Percentiles rank a stretch among this genome's conserved stretches.
phyloP scores from a whole-genome alignment of 1,140 invertebrate species.

The Hetaerina americana region DNA sequence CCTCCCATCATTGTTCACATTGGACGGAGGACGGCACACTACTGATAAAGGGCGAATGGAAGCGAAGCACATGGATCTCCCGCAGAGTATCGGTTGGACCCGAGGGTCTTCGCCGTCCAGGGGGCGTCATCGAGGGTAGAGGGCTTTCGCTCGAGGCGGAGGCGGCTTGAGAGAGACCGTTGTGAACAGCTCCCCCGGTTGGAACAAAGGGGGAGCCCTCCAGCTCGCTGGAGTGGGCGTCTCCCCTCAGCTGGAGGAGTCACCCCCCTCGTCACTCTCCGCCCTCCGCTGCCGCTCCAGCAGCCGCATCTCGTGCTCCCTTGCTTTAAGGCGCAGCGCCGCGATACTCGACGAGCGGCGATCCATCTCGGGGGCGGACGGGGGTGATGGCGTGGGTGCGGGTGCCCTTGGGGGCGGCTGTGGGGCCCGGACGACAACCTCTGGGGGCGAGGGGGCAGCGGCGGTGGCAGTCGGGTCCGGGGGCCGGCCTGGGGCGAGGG shows the following conservation, averaged over 20 bases:
- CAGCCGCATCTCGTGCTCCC: slow-evolving; percentile 60
- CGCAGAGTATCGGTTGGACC: too few species aligned
- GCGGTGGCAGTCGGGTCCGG: slow-evolving; percentile 8
- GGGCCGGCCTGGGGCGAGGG: neutral
- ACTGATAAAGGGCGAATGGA: too few species aligned
- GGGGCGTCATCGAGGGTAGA: too few species aligned
- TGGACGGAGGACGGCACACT: too few species aligned
- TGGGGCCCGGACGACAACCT: slow-evolving; percentile 30
- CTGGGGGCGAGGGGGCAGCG: slow-evolving; percentile 12
- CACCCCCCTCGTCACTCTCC: neutral
- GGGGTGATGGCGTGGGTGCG: slow-evolving; percentile 22
- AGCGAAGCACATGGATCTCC: too few species aligned
- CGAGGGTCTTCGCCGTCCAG: too few species aligned
- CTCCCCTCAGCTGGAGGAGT: neutral
- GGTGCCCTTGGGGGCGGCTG: slow-evolving; percentile 25
- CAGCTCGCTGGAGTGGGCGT: too few species aligned
- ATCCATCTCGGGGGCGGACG: slow-evolving; percentile 45
- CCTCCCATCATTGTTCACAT: too few species aligned
- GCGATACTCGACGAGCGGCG: slow-evolving; percentile 80
- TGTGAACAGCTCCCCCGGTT: too few species aligned
- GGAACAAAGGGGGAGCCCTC: too few species aligned
- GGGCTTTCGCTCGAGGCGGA: too few species aligned
- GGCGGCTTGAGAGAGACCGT: too few species aligned
- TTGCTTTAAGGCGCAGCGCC: slow-evolving; percentile 73
- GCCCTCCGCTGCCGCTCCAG: neutral